phyloP scores from a whole-genome alignment of 2,888 invertebrate species.

The Melanotus villosus region DNA sequence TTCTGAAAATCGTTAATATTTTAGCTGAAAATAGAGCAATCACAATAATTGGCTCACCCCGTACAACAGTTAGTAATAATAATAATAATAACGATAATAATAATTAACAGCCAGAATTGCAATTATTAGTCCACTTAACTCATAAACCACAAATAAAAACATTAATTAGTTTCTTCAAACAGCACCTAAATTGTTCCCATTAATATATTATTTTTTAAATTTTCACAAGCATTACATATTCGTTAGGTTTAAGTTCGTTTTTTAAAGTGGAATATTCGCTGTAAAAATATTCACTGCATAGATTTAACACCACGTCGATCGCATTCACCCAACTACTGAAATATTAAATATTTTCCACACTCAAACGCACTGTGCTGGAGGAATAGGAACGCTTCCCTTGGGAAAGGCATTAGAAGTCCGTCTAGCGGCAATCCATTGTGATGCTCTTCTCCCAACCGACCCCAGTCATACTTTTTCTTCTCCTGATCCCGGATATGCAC shows the following conservation, averaged over 20 bases:
- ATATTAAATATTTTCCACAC: conserved; percentile 28
- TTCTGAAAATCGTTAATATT: too few relatives aligned
- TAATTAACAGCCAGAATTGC: too few relatives aligned
- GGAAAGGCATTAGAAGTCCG: conserved; percentile 58
- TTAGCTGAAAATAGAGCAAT: too few relatives aligned
- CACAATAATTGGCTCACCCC: too few relatives aligned
- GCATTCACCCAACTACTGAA: neutral
- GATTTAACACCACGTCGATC: neutral
- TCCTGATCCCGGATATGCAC: conserved; percentile 75
- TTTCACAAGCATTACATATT: too few relatives aligned
- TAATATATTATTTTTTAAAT: too few relatives aligned
- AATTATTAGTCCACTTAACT: too few relatives aligned
- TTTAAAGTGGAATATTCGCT: conserved; percentile 1
- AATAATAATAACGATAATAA: too few relatives aligned
- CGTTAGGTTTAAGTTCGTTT: neutral
- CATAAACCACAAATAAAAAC: too few relatives aligned
- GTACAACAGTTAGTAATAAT: too few relatives aligned
- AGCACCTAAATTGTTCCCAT: too few relatives aligned
- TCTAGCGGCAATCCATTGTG: conserved; percentile 62
- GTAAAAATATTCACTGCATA: conserved; percentile 12
- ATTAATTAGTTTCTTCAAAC: too few relatives aligned
- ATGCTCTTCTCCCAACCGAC: conserved; percentile 66
- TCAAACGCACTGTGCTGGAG: conserved; percentile 59
- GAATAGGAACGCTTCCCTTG: conserved; percentile 62
- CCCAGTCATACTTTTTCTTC: conserved; percentile 90